A percentile compares a stretch with the other conserved stretches of the same genome.
These are phyloP conservation scores for Sthenelais limicola DNA, from an alignment of 2,888 invertebrate species.

Conservation along the genomic window DNA sequence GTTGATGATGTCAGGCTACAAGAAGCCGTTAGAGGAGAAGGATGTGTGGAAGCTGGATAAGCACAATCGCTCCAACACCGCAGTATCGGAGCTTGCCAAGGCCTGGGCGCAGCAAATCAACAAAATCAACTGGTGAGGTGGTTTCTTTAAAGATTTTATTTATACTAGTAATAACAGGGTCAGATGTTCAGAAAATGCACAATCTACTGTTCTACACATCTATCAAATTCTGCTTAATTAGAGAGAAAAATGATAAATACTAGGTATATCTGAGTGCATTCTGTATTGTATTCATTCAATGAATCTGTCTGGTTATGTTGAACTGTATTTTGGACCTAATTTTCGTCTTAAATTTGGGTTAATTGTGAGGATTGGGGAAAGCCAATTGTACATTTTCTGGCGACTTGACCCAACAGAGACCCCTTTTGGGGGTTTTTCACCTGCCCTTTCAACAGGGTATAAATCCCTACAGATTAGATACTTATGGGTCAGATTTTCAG, in stretches of 20 bases:
- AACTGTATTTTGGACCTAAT: neutral
- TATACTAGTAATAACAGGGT: too few species aligned
- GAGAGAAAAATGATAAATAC: neutral
- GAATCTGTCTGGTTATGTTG: neutral
- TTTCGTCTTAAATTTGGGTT: too few species aligned
- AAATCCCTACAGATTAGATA: too few species aligned
- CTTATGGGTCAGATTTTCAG: too few species aligned
- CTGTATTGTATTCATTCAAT: neutral
- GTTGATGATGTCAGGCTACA: slow-evolving; percentile 62
- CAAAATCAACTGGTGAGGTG: slow-evolving; percentile 39
- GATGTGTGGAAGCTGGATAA: slow-evolving; percentile 68
- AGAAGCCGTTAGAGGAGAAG: slow-evolving; percentile 59
- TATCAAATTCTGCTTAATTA: too few species aligned
- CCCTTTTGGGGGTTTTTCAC: too few species aligned
- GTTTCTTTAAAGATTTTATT: neutral
- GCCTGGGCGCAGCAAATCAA: slow-evolving; percentile 55
- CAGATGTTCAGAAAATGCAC: too few species aligned
- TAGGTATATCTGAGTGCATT: neutral
- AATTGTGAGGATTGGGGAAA: too few species aligned
- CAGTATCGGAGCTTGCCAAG: slow-evolving; percentile 58
- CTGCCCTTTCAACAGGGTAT: too few species aligned
- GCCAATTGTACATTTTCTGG: too few species aligned
- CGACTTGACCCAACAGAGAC: too few species aligned
- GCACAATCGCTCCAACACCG: slow-evolving; percentile 55
- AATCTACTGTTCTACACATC: too few species aligned